Percentiles rank a stretch among this genome's conserved stretches.
phyloP scores from a whole-genome alignment of 2,113 vertebrate species.

The Sceloporus undulatus region DNA sequence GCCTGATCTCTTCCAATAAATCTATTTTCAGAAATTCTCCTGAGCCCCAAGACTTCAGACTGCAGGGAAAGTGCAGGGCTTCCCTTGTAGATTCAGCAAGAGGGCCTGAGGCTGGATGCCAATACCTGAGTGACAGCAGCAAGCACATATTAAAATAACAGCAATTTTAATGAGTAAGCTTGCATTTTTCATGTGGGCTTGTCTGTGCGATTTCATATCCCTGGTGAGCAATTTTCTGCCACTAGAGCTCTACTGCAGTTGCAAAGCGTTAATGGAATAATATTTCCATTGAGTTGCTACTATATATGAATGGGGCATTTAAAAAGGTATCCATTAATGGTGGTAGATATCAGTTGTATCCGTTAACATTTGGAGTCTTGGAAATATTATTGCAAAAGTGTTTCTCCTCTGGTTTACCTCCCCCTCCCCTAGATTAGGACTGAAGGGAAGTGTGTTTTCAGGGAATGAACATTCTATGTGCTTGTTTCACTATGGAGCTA shows the following conservation, averaged over 20 bases:
- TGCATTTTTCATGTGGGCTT: slow-evolving; percentile 67
- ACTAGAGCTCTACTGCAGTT: slow-evolving; percentile 66
- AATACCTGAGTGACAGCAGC: slow-evolving; percentile 63
- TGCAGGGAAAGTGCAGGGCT: slow-evolving; percentile 68
- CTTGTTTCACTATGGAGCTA: not conserved
- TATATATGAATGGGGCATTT: slow-evolving; percentile 47
- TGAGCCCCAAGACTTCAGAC: slow-evolving; percentile 60
- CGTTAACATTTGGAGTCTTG: slow-evolving; percentile 9
- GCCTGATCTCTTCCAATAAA: slow-evolving; percentile 77
- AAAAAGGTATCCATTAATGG: slow-evolving; percentile 49
- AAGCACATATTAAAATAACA: slow-evolving; percentile 67
- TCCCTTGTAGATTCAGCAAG: slow-evolving; percentile 60
- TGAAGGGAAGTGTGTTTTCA: slow-evolving; percentile 18
- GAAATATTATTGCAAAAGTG: slow-evolving; percentile 14
- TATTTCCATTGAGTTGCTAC: slow-evolving; percentile 62
- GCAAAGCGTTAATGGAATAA: slow-evolving; percentile 69
- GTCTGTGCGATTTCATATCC: slow-evolving; percentile 65
- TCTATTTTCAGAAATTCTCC: slow-evolving; percentile 65
- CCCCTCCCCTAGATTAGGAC: not conserved
- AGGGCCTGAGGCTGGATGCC: slow-evolving; percentile 51
- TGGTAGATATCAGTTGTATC: slow-evolving; percentile 31
- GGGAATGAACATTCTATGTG: not conserved
- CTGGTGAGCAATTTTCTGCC: slow-evolving; percentile 69
- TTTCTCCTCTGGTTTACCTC: not conserved
- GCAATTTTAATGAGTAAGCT: slow-evolving; percentile 69